Percentiles rank a stretch among this genome's conserved stretches.
These are phyloP conservation scores for Triplophysa siluroides DNA, from an alignment of 2,113 vertebrate genomes.

Conservation along the genomic window DNA sequence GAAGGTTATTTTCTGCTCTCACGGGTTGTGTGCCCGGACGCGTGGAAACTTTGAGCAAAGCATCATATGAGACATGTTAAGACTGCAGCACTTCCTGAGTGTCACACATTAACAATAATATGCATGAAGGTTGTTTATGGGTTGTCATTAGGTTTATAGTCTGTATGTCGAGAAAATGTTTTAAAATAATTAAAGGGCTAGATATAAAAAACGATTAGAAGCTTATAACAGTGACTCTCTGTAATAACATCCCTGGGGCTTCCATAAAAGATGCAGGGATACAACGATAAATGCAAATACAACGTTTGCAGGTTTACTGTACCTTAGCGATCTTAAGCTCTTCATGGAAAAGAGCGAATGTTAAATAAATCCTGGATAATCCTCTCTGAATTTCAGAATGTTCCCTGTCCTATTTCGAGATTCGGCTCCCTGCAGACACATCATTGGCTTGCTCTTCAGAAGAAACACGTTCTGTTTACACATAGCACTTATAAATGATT, in stretches of 20 bases:
- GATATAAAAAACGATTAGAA: not conserved
- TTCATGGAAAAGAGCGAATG: constrained; percentile 24
- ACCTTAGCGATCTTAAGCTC: not conserved
- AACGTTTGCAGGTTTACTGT: no score
- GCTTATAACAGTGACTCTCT: no score
- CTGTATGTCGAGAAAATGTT: not conserved
- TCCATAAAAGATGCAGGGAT: no score
- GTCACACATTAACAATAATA: constrained; percentile 24
- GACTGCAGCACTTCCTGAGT: constrained; percentile 15
- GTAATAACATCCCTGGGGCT: no score
- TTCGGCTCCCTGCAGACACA: constrained; percentile 41
- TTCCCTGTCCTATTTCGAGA: constrained; percentile 59
- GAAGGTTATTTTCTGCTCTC: constrained; percentile 26
- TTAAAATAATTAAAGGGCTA: no score
- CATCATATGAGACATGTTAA: constrained; percentile 25
- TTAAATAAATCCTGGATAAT: constrained; percentile 41
- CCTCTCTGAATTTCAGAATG: constrained; percentile 35
- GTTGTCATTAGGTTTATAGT: not conserved
- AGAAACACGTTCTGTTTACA: constrained; percentile 62
- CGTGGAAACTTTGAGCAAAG: constrained; percentile 7
- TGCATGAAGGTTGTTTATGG: not conserved
- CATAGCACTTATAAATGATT: constrained; percentile 66
- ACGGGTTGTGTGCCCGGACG: not conserved
- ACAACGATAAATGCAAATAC: no score
- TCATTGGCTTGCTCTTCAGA: constrained; percentile 34